Evolutionary conservation across 1,140 invertebrate species (phyloP).

Genomic region (Drosophila quadrilineata): DNA sequence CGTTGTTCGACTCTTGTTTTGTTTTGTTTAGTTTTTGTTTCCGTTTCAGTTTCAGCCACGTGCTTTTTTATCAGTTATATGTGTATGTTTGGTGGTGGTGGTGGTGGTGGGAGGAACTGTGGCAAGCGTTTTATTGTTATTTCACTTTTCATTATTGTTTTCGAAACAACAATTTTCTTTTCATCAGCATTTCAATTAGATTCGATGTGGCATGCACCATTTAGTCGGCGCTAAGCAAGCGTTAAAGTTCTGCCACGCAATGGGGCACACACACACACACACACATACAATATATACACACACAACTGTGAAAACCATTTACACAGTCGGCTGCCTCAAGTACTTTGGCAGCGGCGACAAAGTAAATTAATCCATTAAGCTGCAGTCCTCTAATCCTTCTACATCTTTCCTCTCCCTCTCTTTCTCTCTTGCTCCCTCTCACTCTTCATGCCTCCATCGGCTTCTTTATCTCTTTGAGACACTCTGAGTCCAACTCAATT

Average conservation of each 20-base stretch:
- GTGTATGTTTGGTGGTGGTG: conserved; percentile 6
- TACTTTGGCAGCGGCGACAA: conserved; percentile 66
- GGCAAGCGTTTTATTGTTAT: conserved; percentile 64
- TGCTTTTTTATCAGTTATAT: conserved; percentile 39
- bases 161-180: conserved; percentile 68
- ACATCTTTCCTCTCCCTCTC: background rate
- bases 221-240: conserved; percentile 37
- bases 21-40: conserved; percentile 57
- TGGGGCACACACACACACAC: too few species aligned
- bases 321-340: conserved; percentile 63
- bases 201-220: conserved; percentile 50
- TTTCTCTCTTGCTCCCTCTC: background rate
- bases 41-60: conserved; percentile 35
- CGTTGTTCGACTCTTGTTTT: conserved; percentile 45
- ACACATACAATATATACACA: too few species aligned
- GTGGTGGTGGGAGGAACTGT: conserved; percentile 21
- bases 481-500: too few species aligned
- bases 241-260: conserved; percentile 21
- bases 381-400: background rate
- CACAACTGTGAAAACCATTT: conserved; percentile 76
- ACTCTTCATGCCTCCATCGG: too few species aligned
- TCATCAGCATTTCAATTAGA: conserved; percentile 77
- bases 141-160: conserved; percentile 77
- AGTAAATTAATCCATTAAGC: conserved; percentile 76
- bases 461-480: too few species aligned